These are phyloP conservation scores for Abrostola tripartita DNA, from an alignment of 2,888 invertebrate species.

Conservation along the genomic window DNA sequence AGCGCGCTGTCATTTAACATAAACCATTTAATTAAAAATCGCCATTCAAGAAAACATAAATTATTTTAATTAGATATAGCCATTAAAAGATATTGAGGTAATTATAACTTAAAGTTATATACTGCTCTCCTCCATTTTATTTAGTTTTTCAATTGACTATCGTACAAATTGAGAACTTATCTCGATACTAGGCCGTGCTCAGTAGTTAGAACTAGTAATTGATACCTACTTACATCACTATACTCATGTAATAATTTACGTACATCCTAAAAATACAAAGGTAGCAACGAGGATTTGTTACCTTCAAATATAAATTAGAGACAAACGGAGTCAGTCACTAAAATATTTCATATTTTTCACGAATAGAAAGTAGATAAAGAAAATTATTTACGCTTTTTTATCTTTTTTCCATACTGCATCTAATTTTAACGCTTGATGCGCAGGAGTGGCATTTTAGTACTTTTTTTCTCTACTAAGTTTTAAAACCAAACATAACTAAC, in stretches of 20 bases:
- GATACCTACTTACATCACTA: neutral
- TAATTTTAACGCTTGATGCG: no score
- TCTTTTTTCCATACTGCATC: no score
- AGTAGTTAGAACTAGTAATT: neutral
- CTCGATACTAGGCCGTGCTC: conserved; percentile 25
- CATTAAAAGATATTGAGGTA: conserved; percentile 26
- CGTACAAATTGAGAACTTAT: conserved; percentile 24
- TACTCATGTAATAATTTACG: conserved; percentile 1
- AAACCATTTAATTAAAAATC: conserved; percentile 19
- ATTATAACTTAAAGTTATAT: conserved; percentile 16
- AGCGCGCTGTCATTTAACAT: conserved; percentile 24
- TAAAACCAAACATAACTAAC: neutral
- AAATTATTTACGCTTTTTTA: no score
- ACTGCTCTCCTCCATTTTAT: conserved; percentile 16
- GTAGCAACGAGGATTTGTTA: neutral
- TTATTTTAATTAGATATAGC: conserved; percentile 21
- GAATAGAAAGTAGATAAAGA: neutral
- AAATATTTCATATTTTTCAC: neutral
- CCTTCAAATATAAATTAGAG: neutral
- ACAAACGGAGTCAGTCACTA: neutral
- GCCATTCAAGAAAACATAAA: conserved; percentile 6
- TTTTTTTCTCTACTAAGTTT: neutral
- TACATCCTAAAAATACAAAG: neutral
- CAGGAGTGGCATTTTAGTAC: neutral
- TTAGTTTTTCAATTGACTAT: conserved; percentile 27